Base-by-base conservation (phyloP, 2,888 invertebrate species). In the Conus canariensis region DNA sequence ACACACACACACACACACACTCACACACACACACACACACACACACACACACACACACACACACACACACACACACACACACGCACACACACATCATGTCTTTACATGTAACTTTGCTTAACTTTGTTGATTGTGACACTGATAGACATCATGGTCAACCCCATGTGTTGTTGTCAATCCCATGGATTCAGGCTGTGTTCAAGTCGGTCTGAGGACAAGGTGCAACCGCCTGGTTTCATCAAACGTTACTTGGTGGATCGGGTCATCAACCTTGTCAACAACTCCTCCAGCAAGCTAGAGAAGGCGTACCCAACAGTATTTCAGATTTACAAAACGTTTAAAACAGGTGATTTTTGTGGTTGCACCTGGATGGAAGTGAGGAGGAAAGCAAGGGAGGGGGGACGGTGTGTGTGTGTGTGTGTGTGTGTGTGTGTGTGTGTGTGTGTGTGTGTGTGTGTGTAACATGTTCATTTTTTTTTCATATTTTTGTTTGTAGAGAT, bases 241-340 rank as follows among this genome's bases (percentile, higher is more conserved):
- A 90, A 89, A 80, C 82, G 92, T 16, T 91, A 91, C 80, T n/a
- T 89, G 58, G 80, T 92, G 14, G 91, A 92, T 87, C 87, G 90
- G 67, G 82, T 91, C 22, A 88, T 92, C 25, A 83, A 85, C 8
- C 91, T 91, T 70, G 90, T 92, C 60, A 91, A 91, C 45, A 87
- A 70, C 19, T 91, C 92, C 7, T 74, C 91, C 30, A 91, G 67
- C 22, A 87, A 82, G 64, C 70, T 92, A 12, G 92, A 92, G 82
- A 91, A 91, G 70, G 88, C 91, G 59, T 90, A 91, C n/a, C 93
- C 93, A 19, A 93, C 89, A 74, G 92, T 90, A 10, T 93, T 92
- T 85, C 91, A 92, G 59, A 90, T 92, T 19, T 93, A 92, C 90
- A 90, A 90, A 80, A 93, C 92, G 16, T 91, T 92, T 56, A 92